These are phyloP conservation scores for Camponotus floridanus DNA, from an alignment of 1,140 invertebrate species.

Conservation along the genomic window DNA sequence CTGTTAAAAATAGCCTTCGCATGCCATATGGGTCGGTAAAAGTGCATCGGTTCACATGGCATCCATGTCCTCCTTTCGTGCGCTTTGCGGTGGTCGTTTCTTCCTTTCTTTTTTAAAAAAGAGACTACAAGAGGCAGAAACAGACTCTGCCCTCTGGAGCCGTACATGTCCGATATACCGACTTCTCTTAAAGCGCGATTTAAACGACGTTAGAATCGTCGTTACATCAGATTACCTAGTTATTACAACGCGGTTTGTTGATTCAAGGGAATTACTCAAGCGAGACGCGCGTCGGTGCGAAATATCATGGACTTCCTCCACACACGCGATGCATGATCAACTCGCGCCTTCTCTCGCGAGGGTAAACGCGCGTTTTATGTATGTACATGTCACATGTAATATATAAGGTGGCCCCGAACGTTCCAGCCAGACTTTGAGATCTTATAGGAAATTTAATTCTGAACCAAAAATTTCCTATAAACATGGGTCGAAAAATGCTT, in stretches of 20 bases:
- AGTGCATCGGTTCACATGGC: constrained; percentile 70
- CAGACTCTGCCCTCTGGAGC: neutral
- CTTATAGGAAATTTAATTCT: too few species aligned
- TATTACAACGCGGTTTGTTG: constrained; percentile 16
- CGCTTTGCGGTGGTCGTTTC: constrained; percentile 46
- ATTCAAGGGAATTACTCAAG: constrained; percentile 43
- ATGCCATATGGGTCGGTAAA: constrained; percentile 75
- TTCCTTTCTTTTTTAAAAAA: neutral
- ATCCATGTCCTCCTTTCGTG: constrained; percentile 66
- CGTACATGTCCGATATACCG: neutral
- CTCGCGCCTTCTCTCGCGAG: constrained; percentile 25
- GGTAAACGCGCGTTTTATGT: neutral
- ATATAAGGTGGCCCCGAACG: too few species aligned
- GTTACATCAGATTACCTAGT: constrained; percentile 8
- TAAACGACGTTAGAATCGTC: constrained; percentile 2
- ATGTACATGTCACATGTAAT: too few species aligned
- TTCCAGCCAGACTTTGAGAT: too few species aligned
- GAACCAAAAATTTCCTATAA: too few species aligned
- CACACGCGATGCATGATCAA: constrained; percentile 38
- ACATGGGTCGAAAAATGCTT: too few species aligned
- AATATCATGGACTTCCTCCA: constrained; percentile 25
- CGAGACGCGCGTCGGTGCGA: constrained; percentile 32
- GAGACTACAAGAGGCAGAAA: neutral
- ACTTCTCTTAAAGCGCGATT: neutral
- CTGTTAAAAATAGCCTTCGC: constrained; percentile 79